phyloP scores from a whole-genome alignment of 2,888 invertebrate species.

The Shargacucullia verbasci region DNA sequence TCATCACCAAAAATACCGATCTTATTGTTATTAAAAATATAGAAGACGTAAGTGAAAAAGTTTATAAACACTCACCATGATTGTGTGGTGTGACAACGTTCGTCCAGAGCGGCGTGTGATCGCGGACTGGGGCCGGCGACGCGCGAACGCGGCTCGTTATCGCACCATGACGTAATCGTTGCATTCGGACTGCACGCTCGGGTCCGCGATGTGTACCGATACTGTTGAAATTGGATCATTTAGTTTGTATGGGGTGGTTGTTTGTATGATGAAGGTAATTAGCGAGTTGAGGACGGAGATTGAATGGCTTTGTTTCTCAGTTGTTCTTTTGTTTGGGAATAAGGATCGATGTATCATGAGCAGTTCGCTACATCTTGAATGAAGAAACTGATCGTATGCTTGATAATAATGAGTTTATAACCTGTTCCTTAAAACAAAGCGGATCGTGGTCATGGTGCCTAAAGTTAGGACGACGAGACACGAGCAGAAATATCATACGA shows the following conservation, averaged over 20 bases:
- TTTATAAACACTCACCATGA: constrained; percentile 72
- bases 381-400: too few relatives aligned
- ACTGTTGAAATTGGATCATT: constrained; percentile 51
- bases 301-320: constrained; percentile 12
- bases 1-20: constrained; percentile 8
- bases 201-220: constrained; percentile 38
- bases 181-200: constrained; percentile 70
- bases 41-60: constrained; percentile 47
- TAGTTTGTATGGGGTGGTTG: constrained; percentile 28
- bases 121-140: constrained; percentile 53
- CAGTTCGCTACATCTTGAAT: background rate
- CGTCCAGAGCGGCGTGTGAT: constrained; percentile 43
- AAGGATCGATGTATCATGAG: background rate
- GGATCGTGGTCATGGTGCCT: too few relatives aligned
- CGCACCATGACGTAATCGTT: constrained; percentile 73
- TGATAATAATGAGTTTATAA: too few relatives aligned
- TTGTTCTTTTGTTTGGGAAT: background rate
- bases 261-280: constrained; percentile 25
- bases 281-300: constrained; percentile 1
- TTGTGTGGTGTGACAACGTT: constrained; percentile 49
- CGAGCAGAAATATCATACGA: too few relatives aligned
- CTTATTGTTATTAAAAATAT: constrained; percentile 16
- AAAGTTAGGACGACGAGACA: too few relatives aligned
- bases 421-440: too few relatives aligned
- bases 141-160: constrained; percentile 63